These are phyloP conservation scores for Hozukius guyotensis DNA, from an alignment of 2,797 vertebrate genomes.

Conservation along the genomic window DNA sequence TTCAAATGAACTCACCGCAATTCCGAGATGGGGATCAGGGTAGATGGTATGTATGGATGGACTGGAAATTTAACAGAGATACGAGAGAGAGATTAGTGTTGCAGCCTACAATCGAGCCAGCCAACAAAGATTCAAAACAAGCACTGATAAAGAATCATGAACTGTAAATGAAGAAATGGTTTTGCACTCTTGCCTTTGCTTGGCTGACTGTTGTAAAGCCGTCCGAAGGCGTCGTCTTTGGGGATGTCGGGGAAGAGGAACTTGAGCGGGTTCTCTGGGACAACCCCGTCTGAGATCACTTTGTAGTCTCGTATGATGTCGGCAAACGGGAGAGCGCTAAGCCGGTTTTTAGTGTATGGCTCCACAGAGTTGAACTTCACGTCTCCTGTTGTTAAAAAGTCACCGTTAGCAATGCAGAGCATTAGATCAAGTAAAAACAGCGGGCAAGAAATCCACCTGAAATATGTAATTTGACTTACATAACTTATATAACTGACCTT, in stretches of 20 bases:
- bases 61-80: constrained; percentile 75
- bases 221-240: constrained; percentile 95
- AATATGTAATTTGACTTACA: not conserved
- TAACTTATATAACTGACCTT: not conserved
- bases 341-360: constrained; percentile 94
- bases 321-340: constrained; percentile 91
- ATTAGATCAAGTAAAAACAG: not conserved
- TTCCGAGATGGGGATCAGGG: constrained; percentile 92
- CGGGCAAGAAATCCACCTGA: not conserved
- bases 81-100: not conserved
- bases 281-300: constrained; percentile 93
- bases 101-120: not conserved
- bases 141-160: not conserved
- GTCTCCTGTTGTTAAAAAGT: constrained; percentile 82
- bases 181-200: constrained; percentile 85
- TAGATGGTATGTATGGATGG: constrained; percentile 89
- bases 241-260: constrained; percentile 95
- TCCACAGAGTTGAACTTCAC: constrained; percentile 94
- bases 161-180: not conserved
- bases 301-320: constrained; percentile 97
- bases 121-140: not conserved
- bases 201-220: constrained; percentile 94
- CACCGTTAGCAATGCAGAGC: not conserved
- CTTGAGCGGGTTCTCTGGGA: constrained; percentile 95
- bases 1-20: constrained; percentile 71